Base-by-base conservation (phyloP, 2,797 vertebrate species). In the Mus caroli region DNA sequence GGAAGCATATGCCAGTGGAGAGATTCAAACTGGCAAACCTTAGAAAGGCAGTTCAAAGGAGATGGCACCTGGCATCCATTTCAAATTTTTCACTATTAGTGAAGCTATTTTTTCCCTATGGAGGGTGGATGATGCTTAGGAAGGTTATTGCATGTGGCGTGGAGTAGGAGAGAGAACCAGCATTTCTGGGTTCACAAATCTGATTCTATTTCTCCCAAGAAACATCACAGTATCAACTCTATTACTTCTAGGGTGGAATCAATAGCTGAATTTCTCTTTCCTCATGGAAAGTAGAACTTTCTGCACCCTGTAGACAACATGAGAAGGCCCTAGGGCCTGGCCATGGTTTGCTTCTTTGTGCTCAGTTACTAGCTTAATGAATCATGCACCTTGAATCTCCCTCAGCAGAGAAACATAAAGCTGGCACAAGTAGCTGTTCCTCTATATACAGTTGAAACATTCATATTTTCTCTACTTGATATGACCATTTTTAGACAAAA, bases 401-500 rank as follows among this genome's bases (percentile, higher is more conserved):
- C 60, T 12, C 50, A 40, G 67, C 9, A 87, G 93, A 69, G 89
- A 92, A 95, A 92, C 52, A 58, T 28, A 95, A 89, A 34, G 50
- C 54, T 80, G 15, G n/a, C 28, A 58, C 62, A 62, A 93, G 58
- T 69, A 92, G 62, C 62, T 88, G 43, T 40, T 28, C 28, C 58
- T 88, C 73, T 94, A 92, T 78, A 69, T 24, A 92, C 75, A 31
- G 46, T 60, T 91, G 62, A 90, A 92, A 76, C 60, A 85, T 73
- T 90, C 73, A 95, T 67, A 92, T 94, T 94, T 96, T 82, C 91
- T 95, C 84, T n/a, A 75, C 56, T 94, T 43, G 67, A 4, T 31
- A 71, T 75, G 43, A 95, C 77, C 15, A 78, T 93, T 94, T 97
- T 96, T 83, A 93, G 84, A 62, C 20, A 92, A 86, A 92, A 85